Base-by-base conservation (phyloP, 2,113 vertebrate species). In the Hucho hucho region DNA sequence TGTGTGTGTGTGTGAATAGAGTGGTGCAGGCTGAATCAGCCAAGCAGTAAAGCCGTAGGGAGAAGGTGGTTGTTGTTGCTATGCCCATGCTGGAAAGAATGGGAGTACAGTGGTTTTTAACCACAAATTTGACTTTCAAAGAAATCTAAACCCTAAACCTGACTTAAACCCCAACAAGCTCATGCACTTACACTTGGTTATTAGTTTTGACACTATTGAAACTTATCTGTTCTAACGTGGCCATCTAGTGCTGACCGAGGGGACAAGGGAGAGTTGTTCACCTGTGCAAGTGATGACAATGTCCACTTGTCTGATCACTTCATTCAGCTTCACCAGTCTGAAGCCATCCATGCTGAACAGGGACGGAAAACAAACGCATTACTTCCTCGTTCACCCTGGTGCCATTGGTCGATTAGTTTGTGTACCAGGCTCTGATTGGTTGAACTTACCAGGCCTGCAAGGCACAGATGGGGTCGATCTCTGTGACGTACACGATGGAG, bases 241-340 rank as follows among this genome's bases (percentile, higher is more conserved):
- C 49, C 49, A 53, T 53, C 49, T 63, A 25, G 24, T 63, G 59
- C 3, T 63, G 20, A 13, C 12, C 11, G 3, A 4, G 9, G 22
- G 4, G 32, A 37, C 24, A 61, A 6, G 3, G 29, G 4, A 43
- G 9, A 26, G 22, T 37, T 77, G 29, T 16, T 0, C 78, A 98
- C 97, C 97, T 90, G 97, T 99, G 92, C 97, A 99, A 87, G 97
- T 98, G 91, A 99, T 99, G 88, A 99, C 96, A 6, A 99, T 98
- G 88, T 99, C 98, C 20, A 98, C 96, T 84, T 98, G 97, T 83
- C 98, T 93, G 91, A 98, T 98, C 87, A 99, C 97, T 64, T 99
- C 97, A 1, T 94, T 99, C 77, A 99, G 94, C 84, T 99, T 99
- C 87, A 99, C 97, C 61, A 99, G 94, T 74, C 97, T 89, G 91